Evolutionary conservation across 1,140 invertebrate genomes (phyloP).

Genomic region (Andricus grossulariae): DNA sequence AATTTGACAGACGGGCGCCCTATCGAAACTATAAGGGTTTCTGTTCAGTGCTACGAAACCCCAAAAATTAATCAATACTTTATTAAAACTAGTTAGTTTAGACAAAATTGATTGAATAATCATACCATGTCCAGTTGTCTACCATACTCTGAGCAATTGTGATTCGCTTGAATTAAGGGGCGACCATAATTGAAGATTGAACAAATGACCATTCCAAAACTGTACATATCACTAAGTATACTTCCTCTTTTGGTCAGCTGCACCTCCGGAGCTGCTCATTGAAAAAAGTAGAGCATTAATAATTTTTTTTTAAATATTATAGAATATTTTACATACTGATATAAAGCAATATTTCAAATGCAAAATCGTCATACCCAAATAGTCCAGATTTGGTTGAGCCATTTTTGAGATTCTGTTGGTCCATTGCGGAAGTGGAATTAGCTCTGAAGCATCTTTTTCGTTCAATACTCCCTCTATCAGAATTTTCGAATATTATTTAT

Average conservation of each 20-base stretch:
- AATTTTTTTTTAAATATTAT: too few species aligned
- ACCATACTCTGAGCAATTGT: slow-evolving; percentile 89
- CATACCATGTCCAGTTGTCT: slow-evolving; percentile 94
- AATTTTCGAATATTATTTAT: too few species aligned
- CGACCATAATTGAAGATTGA: slow-evolving; percentile 93
- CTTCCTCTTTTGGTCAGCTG: slow-evolving; percentile 89
- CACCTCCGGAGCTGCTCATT: slow-evolving; percentile 87
- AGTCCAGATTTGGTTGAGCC: slow-evolving; percentile 95
- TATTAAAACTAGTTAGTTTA: too few species aligned
- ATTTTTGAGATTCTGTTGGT: slow-evolving; percentile 92
- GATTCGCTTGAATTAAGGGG: slow-evolving; percentile 90
- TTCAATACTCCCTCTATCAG: slow-evolving; percentile 76
- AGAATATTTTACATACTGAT: too few species aligned
- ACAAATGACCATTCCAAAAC: slow-evolving; percentile 93
- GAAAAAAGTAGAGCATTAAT: too few species aligned
- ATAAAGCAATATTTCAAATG: not conserved
- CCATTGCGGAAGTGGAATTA: slow-evolving; percentile 87
- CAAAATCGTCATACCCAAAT: slow-evolving; percentile 81
- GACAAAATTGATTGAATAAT: slow-evolving; percentile 19
- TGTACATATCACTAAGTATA: slow-evolving; percentile 95
- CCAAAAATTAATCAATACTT: not conserved
- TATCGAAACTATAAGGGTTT: too few species aligned
- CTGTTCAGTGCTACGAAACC: too few species aligned
- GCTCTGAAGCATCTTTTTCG: slow-evolving; percentile 82
- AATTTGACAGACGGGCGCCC: too few species aligned